phyloP scores from a whole-genome alignment of 2,888 invertebrate species.

The Augochlorella aurata region DNA sequence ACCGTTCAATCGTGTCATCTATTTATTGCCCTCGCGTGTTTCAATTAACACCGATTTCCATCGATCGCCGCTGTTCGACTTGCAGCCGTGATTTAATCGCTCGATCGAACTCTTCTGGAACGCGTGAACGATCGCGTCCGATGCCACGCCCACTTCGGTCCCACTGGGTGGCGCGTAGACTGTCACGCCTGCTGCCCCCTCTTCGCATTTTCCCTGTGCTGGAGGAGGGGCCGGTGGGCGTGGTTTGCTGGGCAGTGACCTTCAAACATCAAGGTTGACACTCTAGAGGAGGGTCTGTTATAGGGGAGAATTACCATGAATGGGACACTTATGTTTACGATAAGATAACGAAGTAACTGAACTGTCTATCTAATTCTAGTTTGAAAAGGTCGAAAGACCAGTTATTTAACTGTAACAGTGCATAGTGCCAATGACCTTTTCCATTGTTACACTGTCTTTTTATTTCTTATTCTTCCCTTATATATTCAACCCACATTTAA shows the following conservation, averaged over 20 bases:
- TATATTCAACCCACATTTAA: too few species aligned
- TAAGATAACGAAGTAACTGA: too few species aligned
- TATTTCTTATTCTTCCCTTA: too few species aligned
- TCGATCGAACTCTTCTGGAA: background rate
- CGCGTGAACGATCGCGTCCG: background rate
- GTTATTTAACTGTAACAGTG: too few species aligned
- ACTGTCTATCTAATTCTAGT: too few species aligned
- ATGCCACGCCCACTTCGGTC: background rate
- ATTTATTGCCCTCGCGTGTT: conserved; percentile 16
- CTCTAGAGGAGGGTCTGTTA: background rate
- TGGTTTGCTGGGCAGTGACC: background rate
- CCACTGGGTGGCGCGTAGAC: background rate
- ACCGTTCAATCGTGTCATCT: conserved; percentile 31
- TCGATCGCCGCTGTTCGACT: background rate
- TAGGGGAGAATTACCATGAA: background rate
- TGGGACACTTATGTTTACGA: too few species aligned
- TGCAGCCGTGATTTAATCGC: conserved; percentile 1
- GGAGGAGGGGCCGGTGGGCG: background rate
- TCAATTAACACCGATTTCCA: conserved; percentile 18
- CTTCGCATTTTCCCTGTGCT: background rate
- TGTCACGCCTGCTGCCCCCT: background rate
- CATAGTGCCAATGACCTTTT: too few species aligned
- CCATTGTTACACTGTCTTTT: too few species aligned
- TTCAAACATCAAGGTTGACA: background rate
- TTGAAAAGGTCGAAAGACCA: too few species aligned